Evolutionary conservation across 2,113 vertebrate species (phyloP).

Genomic region (Hoplias malabaricus): DNA sequence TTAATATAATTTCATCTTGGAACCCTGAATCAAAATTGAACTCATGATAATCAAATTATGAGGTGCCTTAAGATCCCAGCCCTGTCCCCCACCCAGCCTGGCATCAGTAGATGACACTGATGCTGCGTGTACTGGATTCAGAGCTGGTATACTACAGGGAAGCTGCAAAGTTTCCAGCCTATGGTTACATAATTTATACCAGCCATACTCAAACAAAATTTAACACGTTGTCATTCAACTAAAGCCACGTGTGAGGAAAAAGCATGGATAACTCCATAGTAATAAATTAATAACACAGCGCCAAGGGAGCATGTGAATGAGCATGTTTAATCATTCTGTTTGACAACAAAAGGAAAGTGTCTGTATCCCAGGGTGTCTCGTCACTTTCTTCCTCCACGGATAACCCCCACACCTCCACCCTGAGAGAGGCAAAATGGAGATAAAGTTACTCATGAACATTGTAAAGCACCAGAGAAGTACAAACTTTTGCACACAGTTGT

Average conservation of each 20-base stretch:
- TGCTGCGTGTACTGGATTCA: conserved; percentile 51
- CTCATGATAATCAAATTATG: too few species aligned
- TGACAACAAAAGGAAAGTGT: conserved; percentile 76
- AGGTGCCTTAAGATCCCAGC: too few species aligned
- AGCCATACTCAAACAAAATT: conserved; percentile 79
- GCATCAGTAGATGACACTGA: neutral
- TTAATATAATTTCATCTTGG: too few species aligned
- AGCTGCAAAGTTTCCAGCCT: conserved; percentile 58
- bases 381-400: conserved; percentile 32
- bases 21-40: too few species aligned
- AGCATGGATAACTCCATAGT: conserved; percentile 65
- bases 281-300: conserved; percentile 75
- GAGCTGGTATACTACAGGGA: conserved; percentile 28
- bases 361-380: conserved; percentile 65
- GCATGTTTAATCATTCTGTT: conserved; percentile 80
- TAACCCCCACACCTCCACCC: conserved; percentile 33
- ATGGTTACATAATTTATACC: conserved; percentile 79
- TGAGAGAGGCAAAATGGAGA: conserved; percentile 33
- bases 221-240: conserved; percentile 77
- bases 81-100: neutral
- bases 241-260: conserved; percentile 53
- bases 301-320: conserved; percentile 75
- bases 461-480: conserved; percentile 5
- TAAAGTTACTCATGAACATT: conserved; percentile 27
- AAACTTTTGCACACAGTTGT: conserved; percentile 21